Conservation (phyloP, 2,797 vertebrate species). For the Dallia pectoralis region DNA sequence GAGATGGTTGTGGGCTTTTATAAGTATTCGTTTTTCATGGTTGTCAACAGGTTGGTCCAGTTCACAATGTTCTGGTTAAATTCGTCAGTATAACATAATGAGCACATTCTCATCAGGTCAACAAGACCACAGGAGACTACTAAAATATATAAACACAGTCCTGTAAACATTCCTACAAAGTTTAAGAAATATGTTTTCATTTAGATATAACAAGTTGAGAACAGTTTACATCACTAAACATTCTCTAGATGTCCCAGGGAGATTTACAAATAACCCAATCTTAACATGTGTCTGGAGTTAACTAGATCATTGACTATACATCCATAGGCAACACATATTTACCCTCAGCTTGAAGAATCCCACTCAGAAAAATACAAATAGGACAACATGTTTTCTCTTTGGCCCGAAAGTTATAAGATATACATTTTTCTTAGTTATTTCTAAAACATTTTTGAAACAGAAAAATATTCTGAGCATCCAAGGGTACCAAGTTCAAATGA, state of each 20-base stretch:
- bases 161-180: conserved; percentile 16
- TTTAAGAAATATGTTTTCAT: conserved; percentile 12
- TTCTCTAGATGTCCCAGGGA: conserved; percentile 30
- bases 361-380: conserved; percentile 33
- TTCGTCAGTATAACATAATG: conserved; percentile 6
- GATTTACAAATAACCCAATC: conserved; percentile 55
- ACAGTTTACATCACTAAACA: conserved; percentile 29
- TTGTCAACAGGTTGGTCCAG: background rate
- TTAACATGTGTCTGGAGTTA: conserved; percentile 52
- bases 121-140: background rate
- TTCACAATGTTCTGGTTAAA: background rate
- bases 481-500: conserved; percentile 37
- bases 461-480: conserved; percentile 14
- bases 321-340: conserved; percentile 57
- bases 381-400: conserved; percentile 31
- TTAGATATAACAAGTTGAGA: conserved; percentile 12
- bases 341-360: conserved; percentile 41
- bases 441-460: conserved; percentile 22
- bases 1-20: background rate
- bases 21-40: background rate
- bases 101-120: background rate
- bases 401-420: conserved; percentile 27
- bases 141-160: background rate
- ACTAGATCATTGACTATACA: conserved; percentile 57
- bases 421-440: conserved; percentile 14